Percentiles rank a stretch among this genome's conserved stretches.
phyloP scores from a whole-genome alignment of 1,140 invertebrate genomes.

The Pseudomyrmex sp. region DNA sequence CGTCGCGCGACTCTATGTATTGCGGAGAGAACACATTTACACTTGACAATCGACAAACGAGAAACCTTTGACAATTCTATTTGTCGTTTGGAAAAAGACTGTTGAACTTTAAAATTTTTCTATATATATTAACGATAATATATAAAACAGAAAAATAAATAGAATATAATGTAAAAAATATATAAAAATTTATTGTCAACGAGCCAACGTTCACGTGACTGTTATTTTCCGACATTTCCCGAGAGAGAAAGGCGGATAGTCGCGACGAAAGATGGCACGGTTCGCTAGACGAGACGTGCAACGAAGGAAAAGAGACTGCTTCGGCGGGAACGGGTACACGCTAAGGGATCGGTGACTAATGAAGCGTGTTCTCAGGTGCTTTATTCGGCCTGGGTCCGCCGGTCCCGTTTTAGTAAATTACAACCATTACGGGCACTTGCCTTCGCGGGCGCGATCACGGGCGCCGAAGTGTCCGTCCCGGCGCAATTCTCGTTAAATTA shows the following conservation, averaged over 20 bases:
- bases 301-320: constrained; percentile 30
- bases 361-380: constrained; percentile 78
- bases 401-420: constrained; percentile 83
- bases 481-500: constrained; percentile 84
- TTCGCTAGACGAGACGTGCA: neutral
- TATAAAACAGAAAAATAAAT: too few species aligned
- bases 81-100: too few species aligned
- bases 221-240: constrained; percentile 34
- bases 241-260: constrained; percentile 48
- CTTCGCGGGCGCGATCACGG: constrained; percentile 76
- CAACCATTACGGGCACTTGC: constrained; percentile 83
- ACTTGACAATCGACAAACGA: neutral
- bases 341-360: constrained; percentile 75
- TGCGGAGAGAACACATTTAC: neutral
- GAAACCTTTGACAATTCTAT: neutral
- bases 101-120: too few species aligned
- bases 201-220: constrained; percentile 3
- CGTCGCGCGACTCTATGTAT: neutral
- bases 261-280: constrained; percentile 16
- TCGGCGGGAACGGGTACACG: constrained; percentile 38
- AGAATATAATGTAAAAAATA: neutral
- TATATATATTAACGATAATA: too few species aligned
- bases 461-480: constrained; percentile 77
- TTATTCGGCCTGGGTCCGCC: constrained; percentile 76
- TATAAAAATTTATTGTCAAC: constrained; percentile 26